Conservation (phyloP, 2,888 invertebrate species). For the Drosophila picticornis region DNA sequence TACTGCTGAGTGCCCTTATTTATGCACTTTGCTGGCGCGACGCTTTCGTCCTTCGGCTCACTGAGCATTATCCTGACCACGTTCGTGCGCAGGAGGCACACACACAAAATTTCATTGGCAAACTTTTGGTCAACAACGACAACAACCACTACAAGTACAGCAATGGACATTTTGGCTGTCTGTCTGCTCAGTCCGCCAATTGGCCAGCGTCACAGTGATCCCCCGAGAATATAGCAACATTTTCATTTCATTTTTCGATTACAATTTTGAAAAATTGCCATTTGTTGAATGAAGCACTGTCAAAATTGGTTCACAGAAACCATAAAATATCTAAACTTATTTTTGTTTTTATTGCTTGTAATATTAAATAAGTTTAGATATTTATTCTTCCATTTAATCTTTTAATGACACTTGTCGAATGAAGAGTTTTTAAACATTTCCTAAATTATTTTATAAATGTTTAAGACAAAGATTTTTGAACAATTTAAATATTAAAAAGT, state of each 20-base stretch:
- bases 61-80: constrained; percentile 36
- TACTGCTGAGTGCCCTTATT: constrained; percentile 51
- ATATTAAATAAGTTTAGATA: background rate
- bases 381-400: no score
- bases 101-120: constrained; percentile 56
- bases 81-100: constrained; percentile 30
- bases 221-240: background rate
- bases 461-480: no score
- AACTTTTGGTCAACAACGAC: constrained; percentile 41
- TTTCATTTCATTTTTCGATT: background rate
- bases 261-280: background rate
- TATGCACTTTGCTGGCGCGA: constrained; percentile 56
- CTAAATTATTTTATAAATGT: no score
- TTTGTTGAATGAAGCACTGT: background rate
- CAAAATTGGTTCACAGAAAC: background rate
- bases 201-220: background rate
- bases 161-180: constrained; percentile 5
- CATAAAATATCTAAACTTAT: background rate
- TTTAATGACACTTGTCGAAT: no score
- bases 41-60: constrained; percentile 24
- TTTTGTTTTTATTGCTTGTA: no score
- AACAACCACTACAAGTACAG: background rate
- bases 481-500: no score
- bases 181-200: background rate
- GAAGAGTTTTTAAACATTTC: no score